Evolutionary conservation across 1,140 invertebrate genomes (phyloP), one percentile per base, ranked within the genome.

Genomic region (Glossosoma conforme): DNA sequence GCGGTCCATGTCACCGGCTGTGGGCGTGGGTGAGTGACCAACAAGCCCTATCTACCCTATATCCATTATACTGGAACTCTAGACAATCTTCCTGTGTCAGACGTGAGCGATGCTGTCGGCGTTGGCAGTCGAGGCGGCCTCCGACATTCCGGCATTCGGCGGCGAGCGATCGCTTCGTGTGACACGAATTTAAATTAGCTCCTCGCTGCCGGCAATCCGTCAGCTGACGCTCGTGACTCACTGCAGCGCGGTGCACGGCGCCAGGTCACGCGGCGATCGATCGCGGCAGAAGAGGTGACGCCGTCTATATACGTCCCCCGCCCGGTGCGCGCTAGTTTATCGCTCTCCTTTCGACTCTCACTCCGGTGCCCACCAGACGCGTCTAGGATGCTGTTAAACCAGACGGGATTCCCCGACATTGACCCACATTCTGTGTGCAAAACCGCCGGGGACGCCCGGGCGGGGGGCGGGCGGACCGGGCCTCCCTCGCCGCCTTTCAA

Each of bases 1-100:
- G 62, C 83, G 91, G 73, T 95, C 91, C 69, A 93, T 94, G 87
- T 95, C 92, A 70, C 92, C 92, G 65, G 91, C 91, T 75, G 89
- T 94, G 67, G 90, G 91, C 93, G 68, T 82, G 87, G n/a, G n/a
- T n/a, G n/a, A n/a, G n/a, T 81, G 59, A 44, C 19, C 10, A 14
- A 51, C 51, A 44, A 45, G 43, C 54, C 51, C 43, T n/a, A n/a
- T n/a, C n/a, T n/a, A n/a, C 52, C 42, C 55, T 44, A 19, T 18
- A 24, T 21, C 28, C 28, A 44, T 14, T 21, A 42, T 44, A n/a
- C n/a, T n/a, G n/a, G n/a, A n/a, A n/a, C n/a, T n/a, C 28, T 24
- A 44, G 4, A 20, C 14, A 44, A 22, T 44, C 13, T 15, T n/a
- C 32, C 32, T 15, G 32, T 15, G 32, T 15, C 32, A 33, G 17